Evolutionary conservation across 2,113 vertebrate species (phyloP).

Genomic region (Okapia johnstoni): DNA sequence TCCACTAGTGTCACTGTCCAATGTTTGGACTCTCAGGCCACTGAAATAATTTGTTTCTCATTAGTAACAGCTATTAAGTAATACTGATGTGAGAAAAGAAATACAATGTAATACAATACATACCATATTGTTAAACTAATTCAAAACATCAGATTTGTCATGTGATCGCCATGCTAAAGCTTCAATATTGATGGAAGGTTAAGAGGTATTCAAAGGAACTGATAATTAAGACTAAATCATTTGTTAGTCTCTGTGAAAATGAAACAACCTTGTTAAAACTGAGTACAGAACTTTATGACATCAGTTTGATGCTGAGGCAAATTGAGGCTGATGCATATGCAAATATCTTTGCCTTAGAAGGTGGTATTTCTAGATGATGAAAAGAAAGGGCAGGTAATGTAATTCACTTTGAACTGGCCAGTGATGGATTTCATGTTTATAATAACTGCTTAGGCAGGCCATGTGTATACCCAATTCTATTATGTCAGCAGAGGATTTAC

Average conservation of each 20-base stretch:
- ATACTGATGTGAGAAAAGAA: not conserved
- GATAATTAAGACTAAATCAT: constrained; percentile 70
- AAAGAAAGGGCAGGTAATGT: not conserved
- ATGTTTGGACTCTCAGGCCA: not conserved
- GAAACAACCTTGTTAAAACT: constrained; percentile 61
- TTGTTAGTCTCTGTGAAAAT: constrained; percentile 57
- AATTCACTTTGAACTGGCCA: not conserved
- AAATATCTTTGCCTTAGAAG: not conserved
- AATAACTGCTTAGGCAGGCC: not conserved
- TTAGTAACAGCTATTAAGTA: not conserved
- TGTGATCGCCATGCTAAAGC: constrained; percentile 53
- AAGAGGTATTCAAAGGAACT: constrained; percentile 74
- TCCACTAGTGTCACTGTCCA: no score
- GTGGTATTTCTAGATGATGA: not conserved
- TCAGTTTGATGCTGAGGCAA: not conserved
- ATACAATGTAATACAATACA: not conserved
- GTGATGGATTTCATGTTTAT: not conserved
- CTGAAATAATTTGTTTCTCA: not conserved
- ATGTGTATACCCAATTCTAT: not conserved
- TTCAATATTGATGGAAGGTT: constrained; percentile 68
- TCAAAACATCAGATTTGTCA: constrained; percentile 41
- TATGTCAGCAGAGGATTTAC: not conserved
- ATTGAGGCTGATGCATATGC: not conserved
- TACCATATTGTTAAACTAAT: not conserved
- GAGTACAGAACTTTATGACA: not conserved